Conservation (phyloP, 2,888 invertebrate species). For the Operophtera brumata region DNA sequence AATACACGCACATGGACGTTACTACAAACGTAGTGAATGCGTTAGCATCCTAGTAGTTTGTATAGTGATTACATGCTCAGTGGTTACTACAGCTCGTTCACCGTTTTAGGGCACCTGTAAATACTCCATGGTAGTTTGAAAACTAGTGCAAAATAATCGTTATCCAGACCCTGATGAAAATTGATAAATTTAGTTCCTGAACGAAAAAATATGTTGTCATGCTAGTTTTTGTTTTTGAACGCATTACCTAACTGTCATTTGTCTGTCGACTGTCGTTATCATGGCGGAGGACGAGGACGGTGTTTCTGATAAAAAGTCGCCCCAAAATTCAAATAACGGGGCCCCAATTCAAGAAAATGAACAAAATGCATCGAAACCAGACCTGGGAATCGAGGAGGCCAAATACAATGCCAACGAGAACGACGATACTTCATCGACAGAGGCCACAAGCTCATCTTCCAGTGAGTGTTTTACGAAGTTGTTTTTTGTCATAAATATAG, state of each 20-base stretch:
- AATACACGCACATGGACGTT: no score
- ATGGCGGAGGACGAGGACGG: conserved; percentile 80
- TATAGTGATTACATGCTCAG: no score
- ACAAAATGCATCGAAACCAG: conserved; percentile 66
- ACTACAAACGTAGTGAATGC: no score
- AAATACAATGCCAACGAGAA: conserved; percentile 71
- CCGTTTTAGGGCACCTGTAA: no score
- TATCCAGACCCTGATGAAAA: neutral
- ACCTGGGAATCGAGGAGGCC: conserved; percentile 74
- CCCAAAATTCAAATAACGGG: conserved; percentile 70
- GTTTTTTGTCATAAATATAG: conserved; percentile 75
- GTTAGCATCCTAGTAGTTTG: no score
- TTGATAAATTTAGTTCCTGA: conserved; percentile 31
- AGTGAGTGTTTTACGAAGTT: conserved; percentile 73
- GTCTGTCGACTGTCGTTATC: conserved; percentile 55
- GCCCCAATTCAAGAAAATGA: conserved; percentile 63
- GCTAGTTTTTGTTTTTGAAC: conserved; percentile 42
- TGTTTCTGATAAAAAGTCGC: conserved; percentile 74
- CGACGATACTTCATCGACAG: conserved; percentile 58
- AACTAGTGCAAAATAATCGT: neutral
- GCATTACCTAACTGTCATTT: conserved; percentile 60
- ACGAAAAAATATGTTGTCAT: conserved; percentile 29
- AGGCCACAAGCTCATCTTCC: conserved; percentile 67
- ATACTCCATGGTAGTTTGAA: no score
- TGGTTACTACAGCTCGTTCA: no score